phyloP scores from a whole-genome alignment of 2,113 vertebrate species.

The Pedionomus torquatus region DNA sequence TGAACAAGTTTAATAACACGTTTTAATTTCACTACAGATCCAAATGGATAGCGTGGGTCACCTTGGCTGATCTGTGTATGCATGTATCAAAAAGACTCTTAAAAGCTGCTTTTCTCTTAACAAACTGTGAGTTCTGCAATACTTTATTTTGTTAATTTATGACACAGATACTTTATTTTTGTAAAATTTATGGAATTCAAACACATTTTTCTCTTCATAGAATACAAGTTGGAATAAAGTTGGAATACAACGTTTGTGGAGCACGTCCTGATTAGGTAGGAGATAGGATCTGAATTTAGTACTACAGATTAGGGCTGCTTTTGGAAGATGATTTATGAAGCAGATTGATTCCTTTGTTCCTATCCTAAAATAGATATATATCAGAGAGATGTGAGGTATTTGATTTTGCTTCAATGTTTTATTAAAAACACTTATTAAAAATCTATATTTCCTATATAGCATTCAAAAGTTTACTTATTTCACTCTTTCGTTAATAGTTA shows the following conservation, averaged over 20 bases:
- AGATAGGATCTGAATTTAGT: background rate
- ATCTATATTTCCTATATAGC: background rate
- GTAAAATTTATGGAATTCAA: background rate
- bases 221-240: background rate
- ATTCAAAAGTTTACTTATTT: background rate
- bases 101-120: background rate
- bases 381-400: background rate
- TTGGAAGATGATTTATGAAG: background rate
- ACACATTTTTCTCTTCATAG: background rate
- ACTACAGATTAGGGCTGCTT: background rate
- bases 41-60: constrained; percentile 12
- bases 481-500: background rate
- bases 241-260: background rate
- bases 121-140: background rate
- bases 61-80: background rate
- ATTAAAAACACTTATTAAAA: background rate
- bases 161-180: background rate
- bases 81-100: background rate
- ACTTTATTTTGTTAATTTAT: background rate
- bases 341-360: background rate
- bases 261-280: background rate
- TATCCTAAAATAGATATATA: background rate
- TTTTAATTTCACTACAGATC: constrained; percentile 33
- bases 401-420: background rate
- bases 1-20: constrained; percentile 27